Conservation (phyloP, 2,113 vertebrate species). For the Cavia aperea region DNA sequence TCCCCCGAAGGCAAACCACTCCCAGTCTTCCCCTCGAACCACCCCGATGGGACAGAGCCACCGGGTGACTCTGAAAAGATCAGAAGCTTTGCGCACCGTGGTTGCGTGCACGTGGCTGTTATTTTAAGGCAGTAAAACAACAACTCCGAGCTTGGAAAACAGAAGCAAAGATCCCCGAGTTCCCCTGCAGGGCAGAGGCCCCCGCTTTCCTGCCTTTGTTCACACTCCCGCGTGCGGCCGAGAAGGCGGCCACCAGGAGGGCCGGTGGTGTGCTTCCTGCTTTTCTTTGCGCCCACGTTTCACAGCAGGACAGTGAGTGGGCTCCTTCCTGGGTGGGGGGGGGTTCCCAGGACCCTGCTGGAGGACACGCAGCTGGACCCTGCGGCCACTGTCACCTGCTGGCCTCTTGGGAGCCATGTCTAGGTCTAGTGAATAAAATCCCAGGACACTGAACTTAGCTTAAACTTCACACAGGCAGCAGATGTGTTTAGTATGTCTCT, state of each 20-base stretch:
- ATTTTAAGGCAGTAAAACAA: background rate
- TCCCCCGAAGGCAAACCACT: background rate
- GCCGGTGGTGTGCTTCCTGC: constrained; percentile 4
- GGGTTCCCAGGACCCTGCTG: background rate
- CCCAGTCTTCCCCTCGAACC: background rate
- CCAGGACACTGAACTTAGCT: too few species aligned
- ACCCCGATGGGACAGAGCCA: background rate
- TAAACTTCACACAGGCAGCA: background rate
- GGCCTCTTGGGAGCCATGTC: background rate
- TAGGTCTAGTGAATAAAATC: background rate
- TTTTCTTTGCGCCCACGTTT: background rate
- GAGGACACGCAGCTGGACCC: background rate
- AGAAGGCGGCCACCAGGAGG: background rate
- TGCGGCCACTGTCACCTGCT: rapidly evolving
- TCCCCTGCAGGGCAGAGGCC: constrained; percentile 6
- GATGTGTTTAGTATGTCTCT: background rate
- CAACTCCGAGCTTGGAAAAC: background rate
- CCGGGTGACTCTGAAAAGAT: background rate
- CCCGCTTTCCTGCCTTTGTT: constrained; percentile 61
- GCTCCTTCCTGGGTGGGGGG: background rate
- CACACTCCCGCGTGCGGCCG: background rate
- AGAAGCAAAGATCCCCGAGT: background rate
- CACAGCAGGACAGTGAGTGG: rapidly evolving
- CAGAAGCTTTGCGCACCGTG: rapidly evolving
- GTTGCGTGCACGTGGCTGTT: background rate